phyloP scores from a whole-genome alignment of 2,888 invertebrate genomes.

The Serripes groenlandicus region DNA sequence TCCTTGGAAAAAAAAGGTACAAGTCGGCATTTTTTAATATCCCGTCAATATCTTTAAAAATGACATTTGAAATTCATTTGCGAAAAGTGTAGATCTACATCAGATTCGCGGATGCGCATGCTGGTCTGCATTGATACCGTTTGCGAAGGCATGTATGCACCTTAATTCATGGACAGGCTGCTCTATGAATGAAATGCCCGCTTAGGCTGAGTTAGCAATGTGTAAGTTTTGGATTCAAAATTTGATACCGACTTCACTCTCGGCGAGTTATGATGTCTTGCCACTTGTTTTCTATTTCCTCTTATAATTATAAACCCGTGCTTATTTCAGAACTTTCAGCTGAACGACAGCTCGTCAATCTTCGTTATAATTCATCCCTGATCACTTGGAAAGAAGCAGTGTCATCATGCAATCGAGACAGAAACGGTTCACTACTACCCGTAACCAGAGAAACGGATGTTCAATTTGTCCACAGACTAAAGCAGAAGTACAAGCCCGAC shows the following conservation, averaged over 20 bases:
- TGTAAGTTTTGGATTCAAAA: no score
- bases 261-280: no score
- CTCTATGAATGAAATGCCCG: background rate
- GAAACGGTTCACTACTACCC: constrained; percentile 2
- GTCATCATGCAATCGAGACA: background rate
- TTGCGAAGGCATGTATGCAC: background rate
- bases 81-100: background rate
- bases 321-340: no score
- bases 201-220: no score
- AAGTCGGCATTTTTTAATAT: no score
- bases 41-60: background rate
- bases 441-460: background rate
- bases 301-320: no score
- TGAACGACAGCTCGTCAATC: background rate
- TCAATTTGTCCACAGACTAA: background rate
- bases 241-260: no score
- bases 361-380: background rate
- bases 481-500: background rate
- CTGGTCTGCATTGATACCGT: background rate
- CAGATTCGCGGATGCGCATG: background rate
- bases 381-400: constrained; percentile 1
- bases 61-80: background rate
- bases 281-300: no score
- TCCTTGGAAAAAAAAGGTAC: no score
- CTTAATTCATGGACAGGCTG: background rate